Percentiles rank a stretch among this genome's conserved stretches.
Evolutionary conservation across 2,888 invertebrate genomes (phyloP).

Genomic region (Silvanus unidentatus): DNA sequence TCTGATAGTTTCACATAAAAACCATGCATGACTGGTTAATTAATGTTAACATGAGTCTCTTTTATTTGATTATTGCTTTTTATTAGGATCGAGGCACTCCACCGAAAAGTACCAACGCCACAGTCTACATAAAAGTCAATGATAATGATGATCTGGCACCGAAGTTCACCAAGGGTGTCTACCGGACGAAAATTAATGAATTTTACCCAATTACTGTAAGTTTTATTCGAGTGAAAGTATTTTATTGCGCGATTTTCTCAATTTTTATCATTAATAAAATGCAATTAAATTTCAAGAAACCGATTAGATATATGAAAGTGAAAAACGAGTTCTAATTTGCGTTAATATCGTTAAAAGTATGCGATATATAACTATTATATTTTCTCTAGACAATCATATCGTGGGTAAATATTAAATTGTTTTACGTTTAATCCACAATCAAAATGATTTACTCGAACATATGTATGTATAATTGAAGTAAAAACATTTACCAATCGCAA

Average conservation of each 20-base stretch:
- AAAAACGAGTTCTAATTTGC: too few relatives aligned
- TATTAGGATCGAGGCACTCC: slow-evolving; percentile 77
- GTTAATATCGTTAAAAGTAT: too few relatives aligned
- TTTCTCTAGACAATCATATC: too few relatives aligned
- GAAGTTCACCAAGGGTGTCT: slow-evolving; percentile 74
- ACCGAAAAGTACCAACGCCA: slow-evolving; percentile 65
- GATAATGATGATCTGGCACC: slow-evolving; percentile 77
- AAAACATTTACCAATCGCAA: too few relatives aligned
- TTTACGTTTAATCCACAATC: too few relatives aligned
- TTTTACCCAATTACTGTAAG: slow-evolving; percentile 74
- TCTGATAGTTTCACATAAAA: too few relatives aligned
- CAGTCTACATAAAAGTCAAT: slow-evolving; percentile 62
- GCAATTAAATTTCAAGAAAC: slow-evolving; percentile 4
- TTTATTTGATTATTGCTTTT: not conserved
- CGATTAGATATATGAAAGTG: not conserved
- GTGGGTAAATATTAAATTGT: too few relatives aligned
- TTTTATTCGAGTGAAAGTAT: slow-evolving; percentile 13
- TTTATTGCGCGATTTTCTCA: not conserved
- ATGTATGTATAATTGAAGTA: too few relatives aligned
- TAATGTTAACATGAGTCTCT: too few relatives aligned
- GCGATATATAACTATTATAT: too few relatives aligned
- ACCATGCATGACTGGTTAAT: too few relatives aligned
- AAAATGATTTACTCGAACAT: too few relatives aligned
- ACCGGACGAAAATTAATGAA: slow-evolving; percentile 74
- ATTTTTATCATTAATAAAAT: not conserved